A percentile compares a stretch with the other conserved stretches of the same genome.
Conservation (phyloP, 2,113 vertebrate species). For the Propithecus coquereli region DNA sequence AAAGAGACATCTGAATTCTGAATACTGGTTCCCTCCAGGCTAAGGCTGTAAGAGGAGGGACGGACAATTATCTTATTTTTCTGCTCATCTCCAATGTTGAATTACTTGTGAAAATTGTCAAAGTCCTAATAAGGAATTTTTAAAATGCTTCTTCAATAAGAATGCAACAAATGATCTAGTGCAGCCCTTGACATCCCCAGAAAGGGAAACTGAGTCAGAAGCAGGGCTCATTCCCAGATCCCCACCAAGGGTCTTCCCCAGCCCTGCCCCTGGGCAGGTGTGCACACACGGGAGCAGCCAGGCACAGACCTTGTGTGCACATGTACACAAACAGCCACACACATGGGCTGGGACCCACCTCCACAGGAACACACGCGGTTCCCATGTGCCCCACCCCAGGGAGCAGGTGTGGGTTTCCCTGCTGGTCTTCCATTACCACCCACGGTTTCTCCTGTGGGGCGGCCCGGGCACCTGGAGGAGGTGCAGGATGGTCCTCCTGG, state of each 20-base stretch:
- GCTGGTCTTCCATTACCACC: not conserved
- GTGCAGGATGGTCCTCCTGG: not conserved
- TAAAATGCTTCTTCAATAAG: not conserved
- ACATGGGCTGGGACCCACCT: accelerated
- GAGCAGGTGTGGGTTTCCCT: not conserved
- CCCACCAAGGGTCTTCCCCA: not conserved
- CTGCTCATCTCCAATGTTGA: not conserved
- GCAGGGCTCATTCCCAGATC: not conserved
- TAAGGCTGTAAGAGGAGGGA: not conserved
- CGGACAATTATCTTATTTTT: not conserved
- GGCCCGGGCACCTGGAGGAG: not conserved
- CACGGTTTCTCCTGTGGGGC: not conserved
- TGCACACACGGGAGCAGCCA: not conserved
- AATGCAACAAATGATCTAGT: not conserved
- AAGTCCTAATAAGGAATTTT: not conserved
- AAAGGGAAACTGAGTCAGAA: not conserved
- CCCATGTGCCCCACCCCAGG: not conserved
- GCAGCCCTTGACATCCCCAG: not conserved
- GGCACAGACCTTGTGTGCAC: not conserved
- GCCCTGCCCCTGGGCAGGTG: not conserved
- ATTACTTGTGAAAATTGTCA: not conserved
- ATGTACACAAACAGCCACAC: not conserved
- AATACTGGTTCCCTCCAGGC: not conserved
- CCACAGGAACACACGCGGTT: not conserved
- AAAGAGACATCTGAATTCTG: not conserved